Percentiles rank a stretch among this genome's conserved stretches.
Conservation (phyloP, 2,113 vertebrate genomes). For the Eolophus roseicapilla region DNA sequence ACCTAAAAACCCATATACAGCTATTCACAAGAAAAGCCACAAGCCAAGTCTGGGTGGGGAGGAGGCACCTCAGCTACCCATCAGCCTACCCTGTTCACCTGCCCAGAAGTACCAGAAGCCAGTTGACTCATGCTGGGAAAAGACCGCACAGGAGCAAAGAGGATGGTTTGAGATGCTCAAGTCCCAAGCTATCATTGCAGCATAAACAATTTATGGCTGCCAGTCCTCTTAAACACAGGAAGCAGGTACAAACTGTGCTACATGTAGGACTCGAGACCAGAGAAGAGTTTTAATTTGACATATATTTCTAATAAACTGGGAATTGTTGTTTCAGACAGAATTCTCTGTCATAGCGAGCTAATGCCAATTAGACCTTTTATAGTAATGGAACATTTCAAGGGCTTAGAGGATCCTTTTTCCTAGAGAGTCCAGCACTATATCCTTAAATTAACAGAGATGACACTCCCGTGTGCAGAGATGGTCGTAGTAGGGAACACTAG, state of each 20-base stretch:
- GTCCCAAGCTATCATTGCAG: background rate
- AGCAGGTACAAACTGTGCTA: background rate
- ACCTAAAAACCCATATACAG: accelerated
- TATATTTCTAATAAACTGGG: background rate
- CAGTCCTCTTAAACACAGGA: background rate
- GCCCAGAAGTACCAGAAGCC: background rate
- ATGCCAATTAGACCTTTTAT: background rate
- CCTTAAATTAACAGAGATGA: background rate
- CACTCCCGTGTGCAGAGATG: accelerated
- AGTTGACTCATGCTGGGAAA: background rate
- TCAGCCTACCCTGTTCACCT: background rate
- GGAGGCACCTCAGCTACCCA: background rate
- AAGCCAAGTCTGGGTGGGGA: background rate
- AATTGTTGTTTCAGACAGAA: background rate
- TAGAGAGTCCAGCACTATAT: accelerated
- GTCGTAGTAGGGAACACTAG: background rate
- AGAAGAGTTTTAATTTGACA: background rate
- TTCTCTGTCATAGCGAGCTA: background rate
- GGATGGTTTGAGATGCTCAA: background rate
- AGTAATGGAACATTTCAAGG: background rate
- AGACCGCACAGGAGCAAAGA: background rate
- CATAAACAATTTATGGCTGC: background rate
- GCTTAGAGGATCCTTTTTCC: background rate
- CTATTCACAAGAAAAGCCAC: background rate
- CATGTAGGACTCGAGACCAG: background rate